Conservation (phyloP, 1,140 invertebrate species). For the Panagrolaimus sp. region DNA sequence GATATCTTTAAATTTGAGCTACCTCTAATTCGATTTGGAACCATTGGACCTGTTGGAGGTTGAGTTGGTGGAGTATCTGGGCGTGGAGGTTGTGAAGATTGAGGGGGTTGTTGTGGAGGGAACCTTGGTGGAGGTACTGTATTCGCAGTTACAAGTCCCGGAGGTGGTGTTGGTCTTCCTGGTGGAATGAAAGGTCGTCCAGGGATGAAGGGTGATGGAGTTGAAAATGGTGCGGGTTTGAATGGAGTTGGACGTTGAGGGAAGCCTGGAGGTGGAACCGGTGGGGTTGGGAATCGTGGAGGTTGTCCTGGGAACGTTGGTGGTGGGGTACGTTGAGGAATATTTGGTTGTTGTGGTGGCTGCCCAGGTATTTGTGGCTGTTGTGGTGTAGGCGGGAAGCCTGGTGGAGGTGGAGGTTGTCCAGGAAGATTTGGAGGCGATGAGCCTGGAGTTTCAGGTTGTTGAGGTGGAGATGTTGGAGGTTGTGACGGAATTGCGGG, state of each 20-base stretch:
- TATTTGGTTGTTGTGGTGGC: slow-evolving; percentile 5
- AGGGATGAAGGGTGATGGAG: slow-evolving; percentile 22
- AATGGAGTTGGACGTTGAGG: slow-evolving; percentile 5
- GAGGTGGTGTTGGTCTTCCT: slow-evolving; percentile 20
- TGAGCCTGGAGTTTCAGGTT: not conserved
- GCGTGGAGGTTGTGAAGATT: slow-evolving; percentile 18
- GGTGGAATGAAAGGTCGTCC: slow-evolving; percentile 18
- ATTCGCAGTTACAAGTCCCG: not conserved
- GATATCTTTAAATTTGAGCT: not conserved
- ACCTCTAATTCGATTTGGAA: slow-evolving; percentile 49
- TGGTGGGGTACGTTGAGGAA: slow-evolving; percentile 10
- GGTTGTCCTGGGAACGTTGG: slow-evolving; percentile 24
- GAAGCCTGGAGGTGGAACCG: slow-evolving; percentile 6
- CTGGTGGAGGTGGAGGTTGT: slow-evolving; percentile 23
- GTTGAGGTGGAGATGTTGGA: slow-evolving; percentile 15
- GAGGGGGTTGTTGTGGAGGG: slow-evolving; percentile 15
- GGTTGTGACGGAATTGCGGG: not conserved
- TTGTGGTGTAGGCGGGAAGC: not conserved
- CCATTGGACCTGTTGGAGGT: slow-evolving; percentile 21
- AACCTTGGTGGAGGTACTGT: not conserved
- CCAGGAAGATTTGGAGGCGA: slow-evolving; percentile 8
- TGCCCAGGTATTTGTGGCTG: slow-evolving; percentile 12
- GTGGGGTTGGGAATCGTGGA: slow-evolving; percentile 17
- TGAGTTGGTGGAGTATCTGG: slow-evolving; percentile 5
- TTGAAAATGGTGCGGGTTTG: not conserved